Base-by-base conservation (phyloP, 92 coral and sea anemone species). In the Plumapathes pennacea region DNA sequence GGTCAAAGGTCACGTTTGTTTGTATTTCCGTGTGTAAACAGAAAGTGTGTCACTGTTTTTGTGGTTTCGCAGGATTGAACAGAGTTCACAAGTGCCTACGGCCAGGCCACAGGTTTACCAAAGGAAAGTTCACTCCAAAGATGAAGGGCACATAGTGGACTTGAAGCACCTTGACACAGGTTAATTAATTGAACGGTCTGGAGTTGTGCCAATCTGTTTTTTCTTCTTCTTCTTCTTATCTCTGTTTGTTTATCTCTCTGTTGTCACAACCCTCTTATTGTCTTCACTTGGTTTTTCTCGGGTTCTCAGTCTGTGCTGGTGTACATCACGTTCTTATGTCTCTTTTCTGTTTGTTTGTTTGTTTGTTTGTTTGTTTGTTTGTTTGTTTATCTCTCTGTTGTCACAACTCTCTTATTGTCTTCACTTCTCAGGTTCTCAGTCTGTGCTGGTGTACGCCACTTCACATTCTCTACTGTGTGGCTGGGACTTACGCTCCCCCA, bases 141-240 rank as follows among this genome's bases (percentile, higher is more conserved):
- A 84, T 15, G 98, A 84, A 25, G 98, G 96, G 13, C 61, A 70
- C n/a, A 77, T 92, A 39, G 94, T 92, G n/a, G 98, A 92, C 27
- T 72, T 92, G 94, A 70, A 85, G n/a, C 89, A 84, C 64, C 88
- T 92, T 73, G 94, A 92, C 50, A 88, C 96, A 68, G 95, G 95
- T n/a, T n/a, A n/a, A n/a, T n/a, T n/a, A n/a, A n/a, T n/a, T n/a
- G n/a, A n/a, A n/a, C n/a, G n/a, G n/a, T n/a, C n/a, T n/a, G n/a
- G n/a, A n/a, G n/a, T n/a, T n/a, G n/a, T n/a, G n/a, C n/a, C n/a
- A n/a, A n/a, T n/a, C n/a, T n/a, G n/a, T n/a, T n/a, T n/a, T n/a
- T n/a, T n/a, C n/a, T n/a, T n/a, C n/a, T n/a, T n/a, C n/a, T n/a
- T n/a, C n/a, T n/a, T n/a, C n/a, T n/a, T n/a, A n/a, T n/a, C n/a